Evolutionary conservation across 2,113 vertebrate species (phyloP), one percentile per base, ranked within the genome.

Genomic region (Montifringilla adamsi): DNA sequence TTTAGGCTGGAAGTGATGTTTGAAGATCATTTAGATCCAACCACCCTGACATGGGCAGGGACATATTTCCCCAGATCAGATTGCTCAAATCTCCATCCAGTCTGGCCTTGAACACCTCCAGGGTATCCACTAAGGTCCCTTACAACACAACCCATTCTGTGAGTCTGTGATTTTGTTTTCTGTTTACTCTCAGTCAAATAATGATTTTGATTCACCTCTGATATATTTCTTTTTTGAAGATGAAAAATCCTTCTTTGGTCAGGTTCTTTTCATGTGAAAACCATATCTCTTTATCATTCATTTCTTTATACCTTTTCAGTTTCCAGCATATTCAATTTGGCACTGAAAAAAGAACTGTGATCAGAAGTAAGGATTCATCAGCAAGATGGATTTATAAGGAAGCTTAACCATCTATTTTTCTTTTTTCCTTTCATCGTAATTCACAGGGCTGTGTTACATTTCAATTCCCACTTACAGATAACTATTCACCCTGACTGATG

Each of bases 201-300:
- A 63, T 4, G 4, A 21, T 68, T 53, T 72, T 78, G 14, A 63
- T 13, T 62, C 15, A 39, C 18, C 6, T 77, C 44, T 47, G 22
- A 68, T 43, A 17, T 20, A 28, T 21, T 74, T 49, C 1, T 27
- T 77, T 43, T 67, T 75, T 46, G 21, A 41, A 37, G 11, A 67
- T 30, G 4, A 28, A 28, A 88, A 79, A 3, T 59, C 7, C 11
- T 67, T 35, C 12, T 53, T 50, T 72, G 9, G 10, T 67, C 33
- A 64, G 52, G 8, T 28, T 82, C 11, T 63, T 39, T 70, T 76
- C 6, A 43, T 43, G 10, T 59, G 43, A 50, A 82, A 82, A 73
- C 9, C 2, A 0, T 27, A 3, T 72, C 11, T 17, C 20, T 66
- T 19, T 86, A 24, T 19, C 44, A 69, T 30, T 31, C 0, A 41